Evolutionary conservation across 1,140 invertebrate species (phyloP), one percentile per base, ranked within the genome.

Genomic region (Caerostris darwini): DNA sequence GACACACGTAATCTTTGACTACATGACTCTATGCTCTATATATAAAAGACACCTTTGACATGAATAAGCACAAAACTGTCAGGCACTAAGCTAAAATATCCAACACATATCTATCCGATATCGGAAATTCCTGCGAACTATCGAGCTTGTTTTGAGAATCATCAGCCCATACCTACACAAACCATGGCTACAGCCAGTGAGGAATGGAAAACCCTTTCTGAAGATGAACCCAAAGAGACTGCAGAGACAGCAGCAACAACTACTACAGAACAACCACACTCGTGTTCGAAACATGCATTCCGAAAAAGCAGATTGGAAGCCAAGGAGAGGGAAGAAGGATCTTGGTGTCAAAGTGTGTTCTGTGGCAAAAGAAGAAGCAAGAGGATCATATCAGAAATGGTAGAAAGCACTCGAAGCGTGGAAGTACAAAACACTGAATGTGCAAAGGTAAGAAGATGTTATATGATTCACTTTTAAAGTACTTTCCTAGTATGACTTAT

Each of bases 351-450:
- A 56, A 83, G 54, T 85, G 67, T 92, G 12, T 85, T 92, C 8
- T 92, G 57, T 50, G 90, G 59, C 3, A 85, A 50, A 61, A 92
- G 19, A 58, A 14, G n/a, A 50, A 6, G n/a, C 3, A 92, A 92
- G 53, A 92, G 59, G 56, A 85, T 92, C 19, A 59, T 67, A 19
- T 83, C 90, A 7, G 90, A 54, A 17, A 83, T 92, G 58, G 58
- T 67, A 7, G 88, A 71, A 10, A 90, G 67, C 17, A 54, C 50
- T 50, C 50, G 59, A 8, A 90, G 88, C n/a, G 14, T 69, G 14
- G 90, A 92, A 85, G 58, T 81, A 14, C 69, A 92, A 10, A 92
- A 92, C 67, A 83, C 90, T 3, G 90, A 92, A 85, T 92, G 90
- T 56, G 53, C 54, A 3, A 92, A 92, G 81, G 90, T 92, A 92